These are phyloP conservation scores for Drosophila paulistorum DNA, from an alignment of 1,140 invertebrate species.

Conservation along the genomic window DNA sequence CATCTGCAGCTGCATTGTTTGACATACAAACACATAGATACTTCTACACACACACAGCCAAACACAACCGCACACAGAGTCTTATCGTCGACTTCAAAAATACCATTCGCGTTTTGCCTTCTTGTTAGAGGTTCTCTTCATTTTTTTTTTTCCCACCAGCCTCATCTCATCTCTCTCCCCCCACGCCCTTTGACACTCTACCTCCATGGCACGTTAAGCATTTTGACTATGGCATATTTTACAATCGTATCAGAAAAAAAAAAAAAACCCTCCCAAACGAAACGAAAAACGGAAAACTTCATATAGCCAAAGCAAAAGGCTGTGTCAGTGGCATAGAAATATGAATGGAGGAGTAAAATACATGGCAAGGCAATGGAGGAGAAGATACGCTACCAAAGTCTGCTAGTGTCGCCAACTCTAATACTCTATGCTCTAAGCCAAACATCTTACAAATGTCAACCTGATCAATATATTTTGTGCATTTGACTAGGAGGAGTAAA, in stretches of 20 bases:
- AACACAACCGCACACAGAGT: constrained; percentile 13
- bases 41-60: constrained; percentile 9
- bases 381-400: not conserved
- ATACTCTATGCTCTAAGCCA: not conserved
- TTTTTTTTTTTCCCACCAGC: not conserved
- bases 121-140: constrained; percentile 37
- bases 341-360: constrained; percentile 18
- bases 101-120: constrained; percentile 62
- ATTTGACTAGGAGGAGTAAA: too few relatives aligned
- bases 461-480: too few relatives aligned
- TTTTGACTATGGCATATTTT: constrained; percentile 63
- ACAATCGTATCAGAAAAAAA: constrained; percentile 43
- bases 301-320: constrained; percentile 30
- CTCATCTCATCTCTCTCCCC: not conserved
- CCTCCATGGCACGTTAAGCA: constrained; percentile 56
- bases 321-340: constrained; percentile 37
- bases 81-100: constrained; percentile 56
- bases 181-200: not conserved
- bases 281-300: constrained; percentile 8
- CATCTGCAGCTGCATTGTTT: constrained; percentile 68
- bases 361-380: not conserved
- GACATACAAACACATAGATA: constrained; percentile 45
- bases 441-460: too few relatives aligned
- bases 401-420: not conserved
- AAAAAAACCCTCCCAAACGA: not conserved